Percentiles rank a stretch among this genome's conserved stretches.
Conservation (phyloP, 2,113 vertebrate genomes). For the Hippocampus guttulatus region DNA sequence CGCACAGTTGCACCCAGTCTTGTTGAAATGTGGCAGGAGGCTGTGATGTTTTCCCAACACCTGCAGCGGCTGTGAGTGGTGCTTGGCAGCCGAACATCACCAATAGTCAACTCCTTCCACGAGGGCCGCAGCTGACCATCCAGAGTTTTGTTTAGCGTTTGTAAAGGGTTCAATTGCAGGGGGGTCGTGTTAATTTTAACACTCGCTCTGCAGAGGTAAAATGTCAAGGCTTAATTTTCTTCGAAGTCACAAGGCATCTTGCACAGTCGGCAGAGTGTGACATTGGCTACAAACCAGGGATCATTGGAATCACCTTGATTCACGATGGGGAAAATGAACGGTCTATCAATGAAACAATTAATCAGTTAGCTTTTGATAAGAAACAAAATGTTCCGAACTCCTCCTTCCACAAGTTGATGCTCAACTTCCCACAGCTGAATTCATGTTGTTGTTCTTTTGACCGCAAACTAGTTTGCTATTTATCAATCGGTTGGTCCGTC, state of each 20-base stretch:
- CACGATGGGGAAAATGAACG: no score
- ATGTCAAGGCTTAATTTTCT: constrained; percentile 36
- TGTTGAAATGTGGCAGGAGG: constrained; percentile 33
- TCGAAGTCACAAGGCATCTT: constrained; percentile 9
- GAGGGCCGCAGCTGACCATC: constrained; percentile 11
- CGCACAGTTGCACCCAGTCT: background rate
- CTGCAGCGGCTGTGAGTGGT: constrained; percentile 32
- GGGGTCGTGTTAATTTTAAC: constrained; percentile 23
- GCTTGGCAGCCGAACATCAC: constrained; percentile 13
- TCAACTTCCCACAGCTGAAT: no score
- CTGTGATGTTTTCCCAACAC: constrained; percentile 41
- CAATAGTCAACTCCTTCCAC: constrained; percentile 33
- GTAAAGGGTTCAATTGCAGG: constrained; percentile 32
- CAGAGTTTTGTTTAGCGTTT: constrained; percentile 15
- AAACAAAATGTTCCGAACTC: no score
- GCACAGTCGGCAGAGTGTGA: background rate
- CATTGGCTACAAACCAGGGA: background rate
- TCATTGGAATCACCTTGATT: background rate
- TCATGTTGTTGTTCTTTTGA: no score
- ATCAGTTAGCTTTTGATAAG: no score
- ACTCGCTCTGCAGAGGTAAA: constrained; percentile 22
- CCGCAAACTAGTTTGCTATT: no score
- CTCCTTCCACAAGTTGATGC: no score
- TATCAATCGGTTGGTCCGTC: no score
- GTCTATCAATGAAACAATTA: no score